Percentiles rank a stretch among this genome's conserved stretches.
Conservation (phyloP, 2,888 invertebrate genomes). For the Hanleya hanleyi region DNA sequence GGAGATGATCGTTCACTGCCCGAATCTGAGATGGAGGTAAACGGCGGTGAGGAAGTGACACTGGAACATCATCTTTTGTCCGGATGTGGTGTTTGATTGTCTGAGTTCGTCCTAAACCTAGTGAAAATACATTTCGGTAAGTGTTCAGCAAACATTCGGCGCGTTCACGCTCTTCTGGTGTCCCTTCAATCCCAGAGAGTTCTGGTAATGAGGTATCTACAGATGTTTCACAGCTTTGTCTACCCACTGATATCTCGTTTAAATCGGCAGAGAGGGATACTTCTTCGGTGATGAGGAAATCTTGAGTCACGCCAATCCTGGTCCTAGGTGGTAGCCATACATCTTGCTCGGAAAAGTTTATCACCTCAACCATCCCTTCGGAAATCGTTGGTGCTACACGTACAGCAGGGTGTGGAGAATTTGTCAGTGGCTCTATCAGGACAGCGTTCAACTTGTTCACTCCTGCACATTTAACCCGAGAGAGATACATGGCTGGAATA, state of each 20-base stretch:
- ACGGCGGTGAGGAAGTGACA: neutral
- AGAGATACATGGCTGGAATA: neutral
- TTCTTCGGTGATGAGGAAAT: neutral
- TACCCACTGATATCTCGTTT: neutral
- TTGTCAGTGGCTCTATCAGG: neutral
- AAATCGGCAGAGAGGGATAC: neutral
- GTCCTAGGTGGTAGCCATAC: conserved; percentile 1
- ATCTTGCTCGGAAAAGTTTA: neutral
- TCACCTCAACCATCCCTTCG: neutral
- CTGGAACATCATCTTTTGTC: neutral
- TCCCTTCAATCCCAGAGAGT: neutral
- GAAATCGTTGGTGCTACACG: neutral
- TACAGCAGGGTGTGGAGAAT: neutral
- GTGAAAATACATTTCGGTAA: neutral
- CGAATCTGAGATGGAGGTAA: neutral
- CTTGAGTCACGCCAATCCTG: neutral
- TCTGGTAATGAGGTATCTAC: neutral
- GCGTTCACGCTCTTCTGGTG: neutral
- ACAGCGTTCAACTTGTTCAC: neutral
- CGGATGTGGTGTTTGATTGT: neutral
- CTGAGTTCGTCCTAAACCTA: neutral
- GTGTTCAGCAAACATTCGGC: neutral
- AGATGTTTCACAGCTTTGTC: neutral
- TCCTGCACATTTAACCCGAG: too few species aligned
- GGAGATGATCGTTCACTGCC: neutral